Evolutionary conservation across 2,113 vertebrate species (phyloP).

Genomic region (Cyanistes caeruleus): DNA sequence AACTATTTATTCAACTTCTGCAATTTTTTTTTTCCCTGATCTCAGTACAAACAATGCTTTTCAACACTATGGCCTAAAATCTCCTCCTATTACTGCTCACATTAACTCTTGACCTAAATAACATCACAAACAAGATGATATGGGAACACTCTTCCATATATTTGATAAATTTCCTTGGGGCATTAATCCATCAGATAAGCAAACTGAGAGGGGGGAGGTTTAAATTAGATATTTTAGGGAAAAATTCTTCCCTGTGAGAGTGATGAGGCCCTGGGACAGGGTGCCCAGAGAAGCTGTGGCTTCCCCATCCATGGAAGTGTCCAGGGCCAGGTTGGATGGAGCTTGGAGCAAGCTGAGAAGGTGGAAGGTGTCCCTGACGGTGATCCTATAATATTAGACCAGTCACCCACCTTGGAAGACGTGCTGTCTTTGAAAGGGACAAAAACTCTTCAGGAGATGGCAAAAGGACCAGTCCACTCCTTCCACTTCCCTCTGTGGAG

Average conservation of each 20-base stretch:
- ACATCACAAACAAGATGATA: accelerated
- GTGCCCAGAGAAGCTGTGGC: not conserved
- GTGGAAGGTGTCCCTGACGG: not conserved
- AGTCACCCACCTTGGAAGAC: not conserved
- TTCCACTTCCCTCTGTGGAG: not conserved
- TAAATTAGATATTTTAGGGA: not conserved
- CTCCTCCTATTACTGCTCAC: not conserved
- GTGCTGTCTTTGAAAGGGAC: not conserved
- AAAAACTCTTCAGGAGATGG: not conserved
- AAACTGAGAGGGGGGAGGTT: not conserved
- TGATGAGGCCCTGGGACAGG: not conserved
- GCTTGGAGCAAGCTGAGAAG: not conserved
- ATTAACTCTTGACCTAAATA: not conserved
- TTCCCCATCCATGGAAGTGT: not conserved
- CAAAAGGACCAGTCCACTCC: not conserved
- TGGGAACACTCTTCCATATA: not conserved
- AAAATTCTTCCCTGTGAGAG: not conserved
- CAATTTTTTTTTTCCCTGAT: not conserved
- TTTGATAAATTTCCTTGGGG: not conserved
- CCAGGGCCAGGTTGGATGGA: accelerated
- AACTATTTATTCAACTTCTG: not conserved
- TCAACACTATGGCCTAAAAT: not conserved
- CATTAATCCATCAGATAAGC: not conserved
- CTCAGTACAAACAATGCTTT: not conserved
- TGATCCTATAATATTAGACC: not conserved